A percentile compares a stretch with the other conserved stretches of the same genome.
Conservation (phyloP, 2,797 vertebrate species). For the Pseudomugil gertrudae region DNA sequence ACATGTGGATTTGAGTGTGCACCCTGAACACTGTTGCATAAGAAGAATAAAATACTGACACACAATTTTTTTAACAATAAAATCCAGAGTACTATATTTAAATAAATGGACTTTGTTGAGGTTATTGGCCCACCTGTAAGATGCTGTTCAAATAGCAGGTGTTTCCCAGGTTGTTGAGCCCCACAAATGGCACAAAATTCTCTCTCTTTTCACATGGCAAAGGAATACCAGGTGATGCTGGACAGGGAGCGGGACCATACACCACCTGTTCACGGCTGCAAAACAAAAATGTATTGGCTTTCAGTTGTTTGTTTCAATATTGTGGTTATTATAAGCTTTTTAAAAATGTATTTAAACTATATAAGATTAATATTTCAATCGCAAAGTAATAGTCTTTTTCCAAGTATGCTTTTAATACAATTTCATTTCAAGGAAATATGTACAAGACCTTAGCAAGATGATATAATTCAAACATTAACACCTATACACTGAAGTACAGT, state of each 20-base stretch:
- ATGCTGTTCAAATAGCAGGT: slow-evolving; percentile 99
- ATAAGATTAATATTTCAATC: background rate
- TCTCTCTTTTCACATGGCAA: slow-evolving; percentile 87
- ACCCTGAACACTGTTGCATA: background rate
- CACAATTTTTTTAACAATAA: background rate
- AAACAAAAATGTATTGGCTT: background rate
- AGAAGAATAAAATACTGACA: background rate
- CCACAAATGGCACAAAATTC: slow-evolving; percentile 91
- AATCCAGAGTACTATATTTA: background rate
- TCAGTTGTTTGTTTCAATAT: background rate
- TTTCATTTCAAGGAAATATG: background rate
- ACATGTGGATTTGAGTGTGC: background rate
- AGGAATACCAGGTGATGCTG: slow-evolving; percentile 74
- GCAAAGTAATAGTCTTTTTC: too few species aligned
- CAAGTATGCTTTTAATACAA: too few species aligned
- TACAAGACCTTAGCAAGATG: too few species aligned
- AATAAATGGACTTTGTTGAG: background rate
- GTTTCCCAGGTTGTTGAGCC: slow-evolving; percentile 95
- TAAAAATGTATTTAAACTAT: background rate
- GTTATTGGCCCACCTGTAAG: slow-evolving; percentile 85
- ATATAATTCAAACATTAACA: background rate
- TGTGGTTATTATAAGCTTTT: too few species aligned
- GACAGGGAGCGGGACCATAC: slow-evolving; percentile 80
- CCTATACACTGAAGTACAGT: background rate
- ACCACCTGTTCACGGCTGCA: slow-evolving; percentile 88